These are phyloP conservation scores for Parus major DNA, from an alignment of 2,113 vertebrate species.

Conservation along the genomic window DNA sequence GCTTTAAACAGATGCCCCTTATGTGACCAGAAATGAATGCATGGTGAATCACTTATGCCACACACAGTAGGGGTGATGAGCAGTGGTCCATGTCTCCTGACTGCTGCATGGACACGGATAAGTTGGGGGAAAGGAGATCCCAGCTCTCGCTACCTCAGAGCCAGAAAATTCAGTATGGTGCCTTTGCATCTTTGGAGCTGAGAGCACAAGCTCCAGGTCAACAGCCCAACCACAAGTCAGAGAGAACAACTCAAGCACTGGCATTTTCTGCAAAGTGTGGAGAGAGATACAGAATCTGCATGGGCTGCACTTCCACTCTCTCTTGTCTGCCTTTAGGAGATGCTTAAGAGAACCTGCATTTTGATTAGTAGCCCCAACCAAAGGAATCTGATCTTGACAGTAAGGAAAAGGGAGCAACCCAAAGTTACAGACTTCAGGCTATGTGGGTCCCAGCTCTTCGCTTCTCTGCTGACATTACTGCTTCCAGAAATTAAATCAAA, in stretches of 20 bases:
- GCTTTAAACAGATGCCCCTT: constrained; percentile 13
- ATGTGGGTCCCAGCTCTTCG: not conserved
- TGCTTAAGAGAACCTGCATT: constrained; percentile 15
- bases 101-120: accelerated
- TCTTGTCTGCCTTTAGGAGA: not conserved
- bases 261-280: not conserved
- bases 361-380: not conserved
- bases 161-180: not conserved
- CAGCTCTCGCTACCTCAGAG: not conserved
- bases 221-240: not conserved
- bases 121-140: not conserved
- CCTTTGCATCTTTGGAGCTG: not conserved
- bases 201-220: constrained; percentile 2
- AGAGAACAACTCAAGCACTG: not conserved
- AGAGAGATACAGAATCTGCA: not conserved
- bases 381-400: constrained; percentile 13
- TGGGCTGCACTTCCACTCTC: not conserved
- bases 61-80: not conserved
- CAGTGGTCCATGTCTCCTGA: not conserved
- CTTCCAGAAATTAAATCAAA: constrained; percentile 41
- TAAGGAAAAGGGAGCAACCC: not conserved
- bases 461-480: not conserved
- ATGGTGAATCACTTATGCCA: constrained; percentile 45
- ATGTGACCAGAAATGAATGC: constrained; percentile 58
- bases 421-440: not conserved